Evolutionary conservation across 2,888 invertebrate species (phyloP), one percentile per base, ranked within the genome.

Genomic region (Hoplodrina blanda): DNA sequence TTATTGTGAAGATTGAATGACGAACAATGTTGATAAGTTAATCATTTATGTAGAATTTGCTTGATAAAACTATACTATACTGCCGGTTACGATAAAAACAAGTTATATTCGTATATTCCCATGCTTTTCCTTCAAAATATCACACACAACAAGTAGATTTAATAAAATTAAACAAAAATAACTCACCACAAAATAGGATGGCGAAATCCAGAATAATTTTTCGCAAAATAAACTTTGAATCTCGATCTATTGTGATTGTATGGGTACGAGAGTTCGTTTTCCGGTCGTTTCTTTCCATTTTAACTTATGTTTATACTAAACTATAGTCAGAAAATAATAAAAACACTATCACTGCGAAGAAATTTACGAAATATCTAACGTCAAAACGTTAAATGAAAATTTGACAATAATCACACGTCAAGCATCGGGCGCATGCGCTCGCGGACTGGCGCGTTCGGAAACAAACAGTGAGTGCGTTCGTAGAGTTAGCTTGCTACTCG

Each of bases 101-200:
- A 46, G 11, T 50, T 33, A 13, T 19, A 57, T 56, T 30, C 8
- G 19, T 52, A 41, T 60, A 54, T 65, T 37, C 37, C 8, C 19
- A 25, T n/a, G 25, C 33, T 56, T 78, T 50, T 46, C 30, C 41
- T 46, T 4, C 25, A 30, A 33, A 20, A 0, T n/a, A 64, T 19
- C 13, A n/a, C 17, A 55, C 44, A 52, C 0, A 11, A 30, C 1
- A 30, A 19, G 5, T 41, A 30, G 0, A 57, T 56, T 54, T 13
- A 57, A 60, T 25, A 5, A 50, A 63, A 66, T 33, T 55, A 63
- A 55, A 68, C 50, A 56, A 52, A 71, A 69, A 30, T 57, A 81
- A 97, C 97, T 97, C 94, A 98, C 98, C 97, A 89, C 97, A 96
- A 88, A 97, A 96, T 73, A 98, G 89, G 85, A 98, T 97, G 73